Evolutionary conservation across 2,113 vertebrate genomes (phyloP).

Genomic region (Hemiscyllium ocellatum): DNA sequence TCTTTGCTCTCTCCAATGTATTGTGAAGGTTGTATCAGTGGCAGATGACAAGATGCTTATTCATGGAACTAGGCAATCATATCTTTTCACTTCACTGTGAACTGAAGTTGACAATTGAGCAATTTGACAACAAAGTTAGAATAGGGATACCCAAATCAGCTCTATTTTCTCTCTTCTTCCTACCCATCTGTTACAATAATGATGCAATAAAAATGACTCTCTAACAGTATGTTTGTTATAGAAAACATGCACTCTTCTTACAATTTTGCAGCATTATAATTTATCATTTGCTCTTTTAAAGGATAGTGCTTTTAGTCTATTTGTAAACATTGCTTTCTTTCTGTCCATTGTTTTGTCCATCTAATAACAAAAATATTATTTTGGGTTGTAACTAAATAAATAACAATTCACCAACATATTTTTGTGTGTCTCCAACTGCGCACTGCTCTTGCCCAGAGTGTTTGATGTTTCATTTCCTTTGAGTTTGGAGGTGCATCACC

Average conservation of each 20-base stretch:
- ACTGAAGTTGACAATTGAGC: neutral
- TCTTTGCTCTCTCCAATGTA: neutral
- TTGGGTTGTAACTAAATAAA: neutral
- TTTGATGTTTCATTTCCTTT: neutral
- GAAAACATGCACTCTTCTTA: neutral
- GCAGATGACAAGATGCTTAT: neutral
- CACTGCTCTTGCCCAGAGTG: neutral
- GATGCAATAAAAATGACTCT: neutral
- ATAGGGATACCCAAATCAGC: neutral
- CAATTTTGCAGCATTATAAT: neutral
- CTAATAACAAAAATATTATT: neutral
- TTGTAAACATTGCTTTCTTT: neutral
- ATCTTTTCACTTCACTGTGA: neutral
- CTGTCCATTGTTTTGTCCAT: neutral
- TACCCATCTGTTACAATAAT: neutral
- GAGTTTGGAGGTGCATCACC: neutral
- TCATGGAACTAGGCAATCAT: neutral
- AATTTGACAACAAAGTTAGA: neutral
- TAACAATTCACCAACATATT: neutral
- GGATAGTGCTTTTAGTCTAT: neutral
- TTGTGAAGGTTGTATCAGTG: neutral
- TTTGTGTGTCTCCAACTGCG: neutral
- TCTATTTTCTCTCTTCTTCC: neutral
- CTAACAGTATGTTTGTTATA: neutral
- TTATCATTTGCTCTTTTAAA: neutral